Percentiles rank a stretch among this genome's conserved stretches.
Conservation (phyloP, 2,888 invertebrate genomes). For the Seira musarum region DNA sequence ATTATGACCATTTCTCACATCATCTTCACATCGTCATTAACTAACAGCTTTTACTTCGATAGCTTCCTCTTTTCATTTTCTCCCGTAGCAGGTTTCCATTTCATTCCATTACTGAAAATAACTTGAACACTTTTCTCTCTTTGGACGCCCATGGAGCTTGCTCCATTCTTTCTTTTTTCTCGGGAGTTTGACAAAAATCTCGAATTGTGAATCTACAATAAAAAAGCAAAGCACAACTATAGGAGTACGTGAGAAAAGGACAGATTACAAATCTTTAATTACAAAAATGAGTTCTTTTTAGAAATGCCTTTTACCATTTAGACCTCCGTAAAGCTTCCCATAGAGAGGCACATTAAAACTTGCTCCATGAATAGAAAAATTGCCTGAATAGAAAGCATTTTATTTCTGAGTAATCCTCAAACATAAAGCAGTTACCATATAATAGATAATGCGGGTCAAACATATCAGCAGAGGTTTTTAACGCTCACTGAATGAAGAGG, state of each 20-base stretch:
- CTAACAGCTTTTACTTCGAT: conserved; percentile 42
- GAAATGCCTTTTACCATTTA: conserved; percentile 27
- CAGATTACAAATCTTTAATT: conserved; percentile 60
- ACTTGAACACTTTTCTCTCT: conserved; percentile 1
- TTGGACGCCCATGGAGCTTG: conserved; percentile 51
- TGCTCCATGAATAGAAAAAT: conserved; percentile 29
- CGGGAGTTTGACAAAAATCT: conserved; percentile 41
- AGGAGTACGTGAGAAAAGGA: conserved; percentile 53
- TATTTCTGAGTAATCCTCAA: conserved; percentile 23
- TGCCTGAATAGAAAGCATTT: conserved; percentile 26
- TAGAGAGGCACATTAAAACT: conserved; percentile 23
- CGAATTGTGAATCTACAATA: conserved; percentile 27
- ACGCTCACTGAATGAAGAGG: conserved; percentile 1
- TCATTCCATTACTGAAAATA: conserved; percentile 25
- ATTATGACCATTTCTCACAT: conserved; percentile 53
- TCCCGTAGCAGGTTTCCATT: conserved; percentile 30
- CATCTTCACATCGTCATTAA: conserved; percentile 55
- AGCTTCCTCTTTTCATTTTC: conserved; percentile 23
- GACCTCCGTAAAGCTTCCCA: conserved; percentile 38
- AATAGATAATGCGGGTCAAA: conserved; percentile 51
- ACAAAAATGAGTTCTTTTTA: conserved; percentile 51
- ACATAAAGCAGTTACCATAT: conserved; percentile 10
- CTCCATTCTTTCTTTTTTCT: conserved; percentile 32
- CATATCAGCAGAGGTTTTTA: conserved; percentile 22
- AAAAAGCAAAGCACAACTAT: conserved; percentile 23